Conservation (phyloP, 2,888 invertebrate genomes). For the Augiades crinisus region DNA sequence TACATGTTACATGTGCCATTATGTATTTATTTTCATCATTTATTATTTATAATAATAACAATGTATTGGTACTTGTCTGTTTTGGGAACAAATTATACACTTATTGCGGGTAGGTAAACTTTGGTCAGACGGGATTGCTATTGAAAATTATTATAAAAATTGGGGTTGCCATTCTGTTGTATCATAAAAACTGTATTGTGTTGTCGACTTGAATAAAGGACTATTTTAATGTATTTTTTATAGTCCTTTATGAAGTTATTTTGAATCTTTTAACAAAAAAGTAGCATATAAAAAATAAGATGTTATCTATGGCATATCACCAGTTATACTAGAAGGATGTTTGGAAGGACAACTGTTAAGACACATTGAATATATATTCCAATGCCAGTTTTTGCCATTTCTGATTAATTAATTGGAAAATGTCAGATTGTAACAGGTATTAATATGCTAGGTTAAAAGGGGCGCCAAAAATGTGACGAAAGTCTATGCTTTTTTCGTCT, state of each 20-base stretch:
- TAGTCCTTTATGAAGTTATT: constrained; percentile 15
- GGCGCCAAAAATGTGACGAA: too few relatives aligned
- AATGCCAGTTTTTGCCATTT: too few relatives aligned
- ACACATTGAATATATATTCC: too few relatives aligned
- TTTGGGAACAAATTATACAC: constrained; percentile 62
- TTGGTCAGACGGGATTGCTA: constrained; percentile 33
- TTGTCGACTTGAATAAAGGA: constrained; percentile 1
- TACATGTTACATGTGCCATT: constrained; percentile 41
- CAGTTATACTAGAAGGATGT: constrained; percentile 37
- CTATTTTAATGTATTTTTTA: constrained; percentile 1
- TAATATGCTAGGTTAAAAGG: too few relatives aligned
- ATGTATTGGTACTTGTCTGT: constrained; percentile 47
- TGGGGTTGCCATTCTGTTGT: constrained; percentile 16
- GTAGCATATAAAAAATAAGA: constrained; percentile 37
- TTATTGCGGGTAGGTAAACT: constrained; percentile 25
- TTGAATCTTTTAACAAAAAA: constrained; percentile 6
- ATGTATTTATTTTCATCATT: constrained; percentile 23
- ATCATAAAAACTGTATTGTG: constrained; percentile 10
- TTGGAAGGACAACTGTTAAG: neutral
- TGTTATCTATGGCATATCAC: constrained; percentile 71
- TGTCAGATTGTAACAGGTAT: too few relatives aligned
- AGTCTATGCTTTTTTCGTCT: too few relatives aligned
- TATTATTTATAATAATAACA: constrained; percentile 32
- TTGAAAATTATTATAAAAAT: constrained; percentile 26
- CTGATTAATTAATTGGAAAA: too few relatives aligned